A percentile compares a stretch with the other conserved stretches of the same genome.
These are phyloP conservation scores for Corella eumyota DNA, from an alignment of 23 tunicate genomes.

Conservation along the genomic window DNA sequence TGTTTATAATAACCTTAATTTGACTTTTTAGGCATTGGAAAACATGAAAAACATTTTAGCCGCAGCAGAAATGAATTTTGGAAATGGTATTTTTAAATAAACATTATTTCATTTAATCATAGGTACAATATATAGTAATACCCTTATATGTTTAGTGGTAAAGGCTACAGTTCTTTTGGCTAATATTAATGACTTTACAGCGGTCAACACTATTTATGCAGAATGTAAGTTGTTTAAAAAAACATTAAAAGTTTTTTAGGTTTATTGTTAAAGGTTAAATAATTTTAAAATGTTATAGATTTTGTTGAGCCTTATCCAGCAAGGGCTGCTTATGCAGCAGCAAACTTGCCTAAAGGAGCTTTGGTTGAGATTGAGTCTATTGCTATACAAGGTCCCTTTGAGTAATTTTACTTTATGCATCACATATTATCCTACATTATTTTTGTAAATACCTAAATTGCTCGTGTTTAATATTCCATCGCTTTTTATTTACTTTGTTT, in stretches of 20 bases:
- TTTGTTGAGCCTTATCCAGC: constrained; percentile 88
- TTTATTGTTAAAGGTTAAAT: background rate
- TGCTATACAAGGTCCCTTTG: constrained; percentile 36
- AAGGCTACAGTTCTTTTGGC: constrained; percentile 86
- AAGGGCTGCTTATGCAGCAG: constrained; percentile 84
- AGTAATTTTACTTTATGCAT: no score
- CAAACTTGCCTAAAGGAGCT: constrained; percentile 69
- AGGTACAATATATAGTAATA: background rate
- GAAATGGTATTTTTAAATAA: constrained; percentile 47
- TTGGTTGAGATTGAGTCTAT: constrained; percentile 85
- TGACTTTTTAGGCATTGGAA: constrained; percentile 34
- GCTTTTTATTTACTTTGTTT: no score
- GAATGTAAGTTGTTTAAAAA: constrained; percentile 28
- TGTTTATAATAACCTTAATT: no score
- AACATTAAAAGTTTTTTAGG: background rate
- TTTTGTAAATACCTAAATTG: no score
- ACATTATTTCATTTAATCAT: background rate
- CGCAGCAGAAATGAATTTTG: constrained; percentile 56
- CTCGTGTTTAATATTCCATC: no score
- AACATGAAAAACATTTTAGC: constrained; percentile 46
- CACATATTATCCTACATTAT: no score
- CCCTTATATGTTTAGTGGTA: constrained; percentile 33
- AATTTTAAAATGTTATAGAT: constrained; percentile 1
- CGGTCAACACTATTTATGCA: constrained; percentile 61
- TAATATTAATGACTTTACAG: constrained; percentile 78